Conservation (phyloP, 2,888 invertebrate genomes). For the Theodoxus fluviatilis region DNA sequence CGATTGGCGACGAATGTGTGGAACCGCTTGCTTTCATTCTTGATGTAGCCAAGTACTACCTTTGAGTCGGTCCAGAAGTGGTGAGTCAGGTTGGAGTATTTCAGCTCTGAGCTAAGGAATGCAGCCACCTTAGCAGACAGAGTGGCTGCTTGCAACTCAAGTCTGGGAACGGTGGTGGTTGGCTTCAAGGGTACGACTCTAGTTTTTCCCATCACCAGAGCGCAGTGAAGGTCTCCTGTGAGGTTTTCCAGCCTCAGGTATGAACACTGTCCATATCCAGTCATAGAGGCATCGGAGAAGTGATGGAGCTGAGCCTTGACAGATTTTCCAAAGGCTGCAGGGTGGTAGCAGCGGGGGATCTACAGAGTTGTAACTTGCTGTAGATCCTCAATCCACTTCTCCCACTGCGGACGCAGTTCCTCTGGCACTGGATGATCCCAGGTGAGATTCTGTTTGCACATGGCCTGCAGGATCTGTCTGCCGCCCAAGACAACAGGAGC, state of each 20-base stretch:
- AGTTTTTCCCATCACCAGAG: slow-evolving; percentile 28
- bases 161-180: background rate
- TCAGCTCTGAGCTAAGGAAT: background rate
- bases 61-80: background rate
- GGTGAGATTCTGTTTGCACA: slow-evolving; percentile 25
- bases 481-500: slow-evolving; percentile 31
- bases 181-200: slow-evolving; percentile 28
- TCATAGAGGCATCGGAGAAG: no score
- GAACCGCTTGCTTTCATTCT: no score
- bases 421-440: slow-evolving; percentile 34
- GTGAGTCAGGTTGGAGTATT: background rate
- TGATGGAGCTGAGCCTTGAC: slow-evolving; percentile 28
- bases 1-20: slow-evolving; percentile 7
- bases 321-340: slow-evolving; percentile 22
- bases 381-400: background rate
- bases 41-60: background rate
- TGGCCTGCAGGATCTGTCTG: slow-evolving; percentile 31
- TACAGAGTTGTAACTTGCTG: background rate
- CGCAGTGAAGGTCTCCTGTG: slow-evolving; percentile 25
- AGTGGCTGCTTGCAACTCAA: background rate
- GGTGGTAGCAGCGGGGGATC: slow-evolving; percentile 23
- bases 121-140: background rate
- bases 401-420: slow-evolving; percentile 4
- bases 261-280: slow-evolving; percentile 28
- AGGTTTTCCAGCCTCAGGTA: slow-evolving; percentile 11